Conservation (phyloP, 92 coral and sea anemone species). For the Zoanthus solanderi region DNA sequence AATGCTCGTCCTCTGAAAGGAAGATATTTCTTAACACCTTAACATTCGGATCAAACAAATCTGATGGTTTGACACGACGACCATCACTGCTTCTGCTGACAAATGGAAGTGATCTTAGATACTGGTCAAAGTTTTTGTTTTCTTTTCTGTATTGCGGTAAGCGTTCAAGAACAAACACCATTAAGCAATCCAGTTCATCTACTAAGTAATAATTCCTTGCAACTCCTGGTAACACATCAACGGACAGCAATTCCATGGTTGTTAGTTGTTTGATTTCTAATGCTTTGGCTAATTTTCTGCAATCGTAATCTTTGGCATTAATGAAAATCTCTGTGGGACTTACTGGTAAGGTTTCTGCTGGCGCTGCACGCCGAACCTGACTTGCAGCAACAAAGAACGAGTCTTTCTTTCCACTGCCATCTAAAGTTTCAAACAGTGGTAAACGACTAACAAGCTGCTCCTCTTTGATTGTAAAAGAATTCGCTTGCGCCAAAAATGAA, state of each 20-base stretch:
- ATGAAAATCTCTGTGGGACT: constrained; percentile 26
- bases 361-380: constrained; percentile 47
- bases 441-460: constrained; percentile 34
- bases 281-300: constrained; percentile 51
- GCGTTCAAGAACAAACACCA: constrained; percentile 55
- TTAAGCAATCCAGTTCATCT: constrained; percentile 54
- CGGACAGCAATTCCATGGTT: constrained; percentile 33
- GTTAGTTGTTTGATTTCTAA: constrained; percentile 20
- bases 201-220: neutral
- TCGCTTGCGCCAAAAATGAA: constrained; percentile 52
- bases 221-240: constrained; percentile 52
- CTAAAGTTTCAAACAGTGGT: constrained; percentile 69
- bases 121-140: constrained; percentile 18
- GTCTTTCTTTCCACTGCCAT: constrained; percentile 24
- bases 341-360: constrained; percentile 56
- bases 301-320: constrained; percentile 47
- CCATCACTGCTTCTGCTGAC: constrained; percentile 42
- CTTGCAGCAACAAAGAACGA: constrained; percentile 54
- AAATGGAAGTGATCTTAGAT: constrained; percentile 39
- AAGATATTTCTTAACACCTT: constrained; percentile 30
- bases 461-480: constrained; percentile 7
- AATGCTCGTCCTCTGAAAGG: constrained; percentile 54
- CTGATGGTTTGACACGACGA: constrained; percentile 36
- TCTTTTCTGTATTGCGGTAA: constrained; percentile 25
- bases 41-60: constrained; percentile 64